Evolutionary conservation across 2,797 vertebrate genomes (phyloP).

Genomic region (Anolis apletophallus): DNA sequence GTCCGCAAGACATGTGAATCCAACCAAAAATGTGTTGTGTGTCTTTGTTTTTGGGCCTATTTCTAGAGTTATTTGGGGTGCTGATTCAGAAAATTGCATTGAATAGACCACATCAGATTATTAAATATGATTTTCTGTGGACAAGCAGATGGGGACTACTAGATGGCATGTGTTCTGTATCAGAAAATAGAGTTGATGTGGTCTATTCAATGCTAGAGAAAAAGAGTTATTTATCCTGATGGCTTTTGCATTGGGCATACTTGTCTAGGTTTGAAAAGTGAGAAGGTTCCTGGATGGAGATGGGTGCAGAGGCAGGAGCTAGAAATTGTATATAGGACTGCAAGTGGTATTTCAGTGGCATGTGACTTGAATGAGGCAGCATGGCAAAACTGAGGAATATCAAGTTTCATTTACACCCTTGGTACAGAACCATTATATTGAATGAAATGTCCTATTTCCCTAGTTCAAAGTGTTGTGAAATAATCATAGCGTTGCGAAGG

Average conservation of each 20-base stretch:
- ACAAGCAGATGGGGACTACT: too few species aligned
- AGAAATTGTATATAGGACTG: not conserved
- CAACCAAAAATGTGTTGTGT: too few species aligned
- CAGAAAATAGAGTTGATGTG: too few species aligned
- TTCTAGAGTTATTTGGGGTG: too few species aligned
- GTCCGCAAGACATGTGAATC: too few species aligned
- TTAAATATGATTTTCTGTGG: too few species aligned
- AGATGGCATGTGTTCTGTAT: too few species aligned
- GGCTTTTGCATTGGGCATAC: not conserved
- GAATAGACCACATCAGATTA: too few species aligned
- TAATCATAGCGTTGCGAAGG: too few species aligned
- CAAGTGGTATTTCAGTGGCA: not conserved
- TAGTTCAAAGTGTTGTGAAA: not conserved
- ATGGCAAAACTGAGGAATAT: not conserved
- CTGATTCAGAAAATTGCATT: too few species aligned
- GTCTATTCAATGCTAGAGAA: not conserved
- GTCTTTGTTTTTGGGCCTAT: too few species aligned
- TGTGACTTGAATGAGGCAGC: not conserved
- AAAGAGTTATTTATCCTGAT: not conserved
- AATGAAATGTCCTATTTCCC: not conserved
- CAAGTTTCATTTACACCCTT: not conserved
- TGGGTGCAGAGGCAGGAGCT: not conserved
- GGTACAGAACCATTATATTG: not conserved
- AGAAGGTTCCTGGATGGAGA: not conserved
- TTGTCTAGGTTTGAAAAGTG: not conserved